Conservation (phyloP, 2,888 invertebrate species). For the Lasioglossum pauxillum region DNA sequence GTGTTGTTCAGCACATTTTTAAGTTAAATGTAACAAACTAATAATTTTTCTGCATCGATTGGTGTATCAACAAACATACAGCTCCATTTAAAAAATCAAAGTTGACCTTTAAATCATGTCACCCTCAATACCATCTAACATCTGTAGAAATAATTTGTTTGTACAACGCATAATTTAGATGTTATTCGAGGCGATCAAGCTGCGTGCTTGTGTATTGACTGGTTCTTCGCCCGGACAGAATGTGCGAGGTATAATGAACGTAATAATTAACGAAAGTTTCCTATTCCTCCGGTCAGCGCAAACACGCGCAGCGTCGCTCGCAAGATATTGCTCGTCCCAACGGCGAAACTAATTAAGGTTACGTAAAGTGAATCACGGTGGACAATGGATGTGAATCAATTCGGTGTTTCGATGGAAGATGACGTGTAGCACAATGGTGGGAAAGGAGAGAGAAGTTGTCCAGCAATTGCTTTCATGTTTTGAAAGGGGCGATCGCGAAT, state of each 20-base stretch:
- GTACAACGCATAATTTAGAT: too few species aligned
- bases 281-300: not conserved
- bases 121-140: too few species aligned
- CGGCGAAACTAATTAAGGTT: conserved; percentile 3
- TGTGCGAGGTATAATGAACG: not conserved
- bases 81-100: too few species aligned
- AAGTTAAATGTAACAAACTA: too few species aligned
- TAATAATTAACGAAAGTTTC: conserved; percentile 1
- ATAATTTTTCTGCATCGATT: too few species aligned
- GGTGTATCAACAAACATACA: too few species aligned
- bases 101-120: too few species aligned
- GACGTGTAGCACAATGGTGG: not conserved
- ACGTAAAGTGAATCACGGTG: conserved; percentile 1
- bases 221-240: not conserved
- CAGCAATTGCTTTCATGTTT: not conserved
- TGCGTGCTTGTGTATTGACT: not conserved
- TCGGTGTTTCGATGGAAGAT: conserved; percentile 12
- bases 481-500: not conserved
- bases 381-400: conserved; percentile 1
- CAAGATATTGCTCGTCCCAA: not conserved
- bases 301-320: not conserved
- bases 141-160: too few species aligned
- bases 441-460: not conserved
- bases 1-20: not conserved
- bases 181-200: too few species aligned